Percentiles rank a stretch among this genome's conserved stretches.
These are phyloP conservation scores for Heliothis peltigera DNA, from an alignment of 2,888 invertebrate species.

Conservation along the genomic window DNA sequence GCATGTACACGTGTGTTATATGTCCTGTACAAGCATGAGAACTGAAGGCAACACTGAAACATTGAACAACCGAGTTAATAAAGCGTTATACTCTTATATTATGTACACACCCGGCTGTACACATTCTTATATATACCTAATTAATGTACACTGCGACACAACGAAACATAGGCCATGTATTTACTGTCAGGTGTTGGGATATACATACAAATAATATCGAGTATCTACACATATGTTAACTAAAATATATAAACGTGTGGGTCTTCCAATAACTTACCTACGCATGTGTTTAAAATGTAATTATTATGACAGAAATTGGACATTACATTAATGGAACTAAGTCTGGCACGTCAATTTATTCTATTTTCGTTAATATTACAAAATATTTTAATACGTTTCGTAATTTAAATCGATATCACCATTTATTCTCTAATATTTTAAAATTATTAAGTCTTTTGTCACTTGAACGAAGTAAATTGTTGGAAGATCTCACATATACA, in stretches of 20 bases:
- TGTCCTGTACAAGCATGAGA: constrained; percentile 37
- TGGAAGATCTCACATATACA: constrained; percentile 39
- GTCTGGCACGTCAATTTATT: constrained; percentile 9
- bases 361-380: constrained; percentile 8
- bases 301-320: constrained; percentile 26
- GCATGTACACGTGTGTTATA: constrained; percentile 41
- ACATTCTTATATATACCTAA: background rate
- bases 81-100: constrained; percentile 19
- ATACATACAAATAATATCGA: constrained; percentile 36
- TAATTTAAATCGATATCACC: constrained; percentile 19
- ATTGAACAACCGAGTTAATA: constrained; percentile 23
- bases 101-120: constrained; percentile 31
- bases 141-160: constrained; percentile 19
- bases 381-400: constrained; percentile 4
- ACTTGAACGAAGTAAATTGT: constrained; percentile 22
- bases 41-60: constrained; percentile 24
- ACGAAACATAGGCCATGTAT: constrained; percentile 35
- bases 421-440: constrained; percentile 1
- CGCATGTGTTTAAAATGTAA: constrained; percentile 30
- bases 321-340: constrained; percentile 29
- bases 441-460: constrained; percentile 20
- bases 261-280: constrained; percentile 31
- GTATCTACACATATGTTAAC: constrained; percentile 26
- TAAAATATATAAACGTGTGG: constrained; percentile 31
- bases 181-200: constrained; percentile 21